A percentile compares a stretch with the other conserved stretches of the same genome.
phyloP scores from a whole-genome alignment of 2,113 vertebrate genomes.

The Potamarius usumacintae region DNA sequence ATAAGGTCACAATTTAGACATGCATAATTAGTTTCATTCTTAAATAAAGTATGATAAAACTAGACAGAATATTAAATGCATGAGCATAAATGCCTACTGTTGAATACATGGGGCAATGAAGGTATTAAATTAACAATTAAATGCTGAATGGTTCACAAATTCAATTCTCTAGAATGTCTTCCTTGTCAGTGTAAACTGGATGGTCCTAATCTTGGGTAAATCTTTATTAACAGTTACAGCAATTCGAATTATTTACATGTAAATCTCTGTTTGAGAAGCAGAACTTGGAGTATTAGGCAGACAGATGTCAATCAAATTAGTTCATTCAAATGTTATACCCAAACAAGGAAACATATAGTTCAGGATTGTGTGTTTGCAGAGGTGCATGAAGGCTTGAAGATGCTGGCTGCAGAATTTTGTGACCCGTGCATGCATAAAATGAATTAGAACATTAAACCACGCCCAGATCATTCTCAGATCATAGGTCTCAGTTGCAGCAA shows the following conservation, averaged over 20 bases:
- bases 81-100: background rate
- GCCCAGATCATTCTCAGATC: background rate
- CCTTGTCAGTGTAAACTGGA: background rate
- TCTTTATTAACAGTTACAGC: background rate
- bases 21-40: constrained; percentile 10
- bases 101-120: background rate
- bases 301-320: background rate
- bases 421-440: background rate
- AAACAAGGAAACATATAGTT: background rate
- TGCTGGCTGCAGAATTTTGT: background rate
- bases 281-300: background rate
- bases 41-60: background rate
- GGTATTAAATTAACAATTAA: background rate
- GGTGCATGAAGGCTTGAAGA: background rate
- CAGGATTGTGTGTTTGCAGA: background rate
- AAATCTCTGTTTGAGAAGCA: background rate
- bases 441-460: no score
- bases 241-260: background rate
- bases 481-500: no score
- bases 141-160: background rate
- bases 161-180: background rate
- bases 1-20: constrained; percentile 13
- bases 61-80: background rate
- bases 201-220: background rate
- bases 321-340: background rate